Evolutionary conservation across 1,140 invertebrate species (phyloP), one percentile per base, ranked within the genome.

Genomic region (Drosophila mojavensis): DNA sequence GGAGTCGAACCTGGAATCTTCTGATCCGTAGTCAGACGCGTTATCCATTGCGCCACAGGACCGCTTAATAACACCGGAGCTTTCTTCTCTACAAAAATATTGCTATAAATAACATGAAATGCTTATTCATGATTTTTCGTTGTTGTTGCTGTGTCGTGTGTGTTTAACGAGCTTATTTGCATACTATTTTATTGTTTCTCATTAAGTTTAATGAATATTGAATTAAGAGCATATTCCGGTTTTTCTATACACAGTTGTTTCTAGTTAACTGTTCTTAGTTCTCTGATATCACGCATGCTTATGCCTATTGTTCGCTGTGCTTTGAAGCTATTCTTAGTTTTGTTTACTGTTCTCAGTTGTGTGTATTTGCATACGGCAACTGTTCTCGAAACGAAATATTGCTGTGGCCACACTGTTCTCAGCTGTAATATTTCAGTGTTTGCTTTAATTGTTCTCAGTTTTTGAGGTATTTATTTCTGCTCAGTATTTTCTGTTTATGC

Each of bases 1-100:
- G 94, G 94, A 95, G 94, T 95, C 94, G 94, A 95, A 95, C 94
- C 94, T 94, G 94, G 94, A 95, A 95, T 95, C 94, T 95, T 94
- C 94, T 95, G 94, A 94, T 95, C 94, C 94, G 94, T 94, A 95
- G 94, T 94, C 94, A 92, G 94, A 94, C 94, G 94, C 94, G 94
- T 95, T 95, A 95, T 95, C 94, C 94, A 93, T 95, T 95, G 94
- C 94, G 94, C 94, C 94, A 95, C 94, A 94, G 93, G 94, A 94
- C 94, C 94, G 17, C n/a, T 60, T 51, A 24, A 0, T 0, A 1
- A 7, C 0, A 0, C 3, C 0, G 1, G 11, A 4, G 7, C 17
- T 30, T 54, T 67, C 20, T 24, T 20, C 24, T 20, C 13, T 4
- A 13, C 5, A 55, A 60, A 9, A 17, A 17, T 47, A 36, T 55